These are phyloP conservation scores for Pyrgus malvae DNA, from an alignment of 2,888 invertebrate genomes.

Conservation along the genomic window DNA sequence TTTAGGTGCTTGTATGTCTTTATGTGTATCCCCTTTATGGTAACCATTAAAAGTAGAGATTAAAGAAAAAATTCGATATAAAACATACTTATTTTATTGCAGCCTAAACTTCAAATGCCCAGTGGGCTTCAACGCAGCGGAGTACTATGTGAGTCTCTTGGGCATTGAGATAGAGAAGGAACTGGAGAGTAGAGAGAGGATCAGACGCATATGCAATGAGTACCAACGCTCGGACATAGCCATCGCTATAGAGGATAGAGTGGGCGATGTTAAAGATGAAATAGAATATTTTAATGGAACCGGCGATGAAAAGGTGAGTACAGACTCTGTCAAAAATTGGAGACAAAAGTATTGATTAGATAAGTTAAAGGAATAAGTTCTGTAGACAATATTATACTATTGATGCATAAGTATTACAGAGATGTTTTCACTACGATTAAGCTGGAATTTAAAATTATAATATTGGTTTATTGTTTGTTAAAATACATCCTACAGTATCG, in stretches of 20 bases:
- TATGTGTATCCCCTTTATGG: too few species aligned
- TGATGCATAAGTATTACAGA: too few species aligned
- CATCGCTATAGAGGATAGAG: conserved; percentile 55
- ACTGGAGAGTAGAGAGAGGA: conserved; percentile 64
- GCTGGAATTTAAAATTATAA: too few species aligned
- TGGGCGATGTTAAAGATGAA: conserved; percentile 68
- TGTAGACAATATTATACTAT: too few species aligned
- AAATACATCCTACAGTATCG: too few species aligned
- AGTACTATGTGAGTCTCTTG: conserved; percentile 87
- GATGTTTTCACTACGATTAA: too few species aligned
- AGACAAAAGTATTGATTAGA: background rate
- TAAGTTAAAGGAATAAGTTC: background rate
- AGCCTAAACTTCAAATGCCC: conserved; percentile 87
- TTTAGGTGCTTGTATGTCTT: too few species aligned
- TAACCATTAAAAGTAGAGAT: too few species aligned
- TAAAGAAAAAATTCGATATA: too few species aligned
- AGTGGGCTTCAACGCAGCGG: conserved; percentile 91
- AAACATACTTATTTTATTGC: too few species aligned
- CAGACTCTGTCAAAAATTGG: background rate
- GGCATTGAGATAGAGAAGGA: conserved; percentile 70
- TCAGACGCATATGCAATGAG: conserved; percentile 79
- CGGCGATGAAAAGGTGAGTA: conserved; percentile 55
- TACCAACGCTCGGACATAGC: conserved; percentile 76
- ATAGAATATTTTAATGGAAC: conserved; percentile 67
- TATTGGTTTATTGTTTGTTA: too few species aligned